phyloP scores from a whole-genome alignment of 2,888 invertebrate genomes.

The Lithodes maja region DNA sequence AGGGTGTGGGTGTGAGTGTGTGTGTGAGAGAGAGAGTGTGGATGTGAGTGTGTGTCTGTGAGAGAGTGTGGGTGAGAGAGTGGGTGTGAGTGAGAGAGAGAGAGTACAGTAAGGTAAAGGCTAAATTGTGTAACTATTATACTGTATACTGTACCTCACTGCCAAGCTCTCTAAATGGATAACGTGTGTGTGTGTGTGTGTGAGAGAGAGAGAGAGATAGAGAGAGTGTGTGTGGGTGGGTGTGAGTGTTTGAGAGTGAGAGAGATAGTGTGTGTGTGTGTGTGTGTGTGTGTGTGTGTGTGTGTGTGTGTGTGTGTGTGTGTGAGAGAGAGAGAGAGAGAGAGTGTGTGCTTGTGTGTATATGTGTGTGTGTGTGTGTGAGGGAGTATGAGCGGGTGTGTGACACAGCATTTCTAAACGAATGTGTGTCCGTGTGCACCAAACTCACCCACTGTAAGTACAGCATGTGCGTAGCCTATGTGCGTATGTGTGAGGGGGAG shows the following conservation, averaged over 20 bases:
- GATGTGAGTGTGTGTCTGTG: not conserved
- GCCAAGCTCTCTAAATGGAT: no score
- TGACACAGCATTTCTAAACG: constrained; percentile 9
- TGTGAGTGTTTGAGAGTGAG: not conserved
- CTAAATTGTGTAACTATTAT: no score
- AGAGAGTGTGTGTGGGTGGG: not conserved
- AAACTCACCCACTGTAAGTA: no score
- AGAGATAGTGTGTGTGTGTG: not conserved
- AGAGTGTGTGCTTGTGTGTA: constrained; percentile 18
- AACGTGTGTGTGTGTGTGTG: not conserved
- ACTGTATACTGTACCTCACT: no score
- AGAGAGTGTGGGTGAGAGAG: not conserved
- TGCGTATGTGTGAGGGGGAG: constrained; percentile 18
- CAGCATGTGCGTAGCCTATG: not conserved
- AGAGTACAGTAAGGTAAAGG: not conserved
- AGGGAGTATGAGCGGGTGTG: constrained; percentile 18
- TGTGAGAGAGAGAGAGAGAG: not conserved
- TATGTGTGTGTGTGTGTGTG: constrained; percentile 32
- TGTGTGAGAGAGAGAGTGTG: not conserved
- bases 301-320: not conserved
- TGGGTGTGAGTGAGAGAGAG: not conserved
- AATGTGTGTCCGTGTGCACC: constrained; percentile 21
- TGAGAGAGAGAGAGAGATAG: not conserved
- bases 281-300: not conserved
- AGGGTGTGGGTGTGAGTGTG: not conserved